Base-by-base conservation (phyloP, 2,113 vertebrate species). In the Colius striatus region DNA sequence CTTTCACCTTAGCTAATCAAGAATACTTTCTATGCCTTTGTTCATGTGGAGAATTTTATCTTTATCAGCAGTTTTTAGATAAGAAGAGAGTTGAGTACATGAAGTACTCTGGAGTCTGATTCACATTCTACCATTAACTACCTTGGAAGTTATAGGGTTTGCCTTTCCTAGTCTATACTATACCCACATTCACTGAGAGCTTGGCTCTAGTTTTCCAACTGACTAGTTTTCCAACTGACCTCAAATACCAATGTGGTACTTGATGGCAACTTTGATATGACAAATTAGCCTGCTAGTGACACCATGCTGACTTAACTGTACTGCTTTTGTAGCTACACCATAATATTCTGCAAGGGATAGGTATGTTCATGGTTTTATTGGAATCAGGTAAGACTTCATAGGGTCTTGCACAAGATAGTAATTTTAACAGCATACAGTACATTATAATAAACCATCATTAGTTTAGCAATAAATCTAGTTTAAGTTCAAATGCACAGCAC, bases 1-100 rank as follows among this genome's bases (percentile, higher is more conserved):
- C 53, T 57, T 50, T 58, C 15, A 18, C 43, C 13, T 41, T 57
- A 63, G 17, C 41, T 73, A 67, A 18, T 4, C 0, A 0, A 51
- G 25, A 77, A 45, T 54, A 53, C 16, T 88, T 68, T 15, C 23
- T 23, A 29, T 13, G 38, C 4, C 18, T 81, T 70, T 50, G 10
- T n/a, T 19, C 36, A 18, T 1, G 0, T 51, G 34, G 27, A 60
- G 18, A 68, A 87, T 34, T 36, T 75, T 75, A 8, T 55, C 34
- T 85, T 47, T 79, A 77, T 71, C 50, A 70, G 11, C 43, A 34
- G 8, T 9, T 78, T 63, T 78, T 60, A 63, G 13, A 13, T 38
- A 81, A 11, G 18, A 84, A 81, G 19, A 67, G 5, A 57, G 11
- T 13, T 43, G 32, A 76, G 30, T 45, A 22, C 0, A 0, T 48